Conservation (phyloP, 2,888 invertebrate species). For the Elgonia sp. region DNA sequence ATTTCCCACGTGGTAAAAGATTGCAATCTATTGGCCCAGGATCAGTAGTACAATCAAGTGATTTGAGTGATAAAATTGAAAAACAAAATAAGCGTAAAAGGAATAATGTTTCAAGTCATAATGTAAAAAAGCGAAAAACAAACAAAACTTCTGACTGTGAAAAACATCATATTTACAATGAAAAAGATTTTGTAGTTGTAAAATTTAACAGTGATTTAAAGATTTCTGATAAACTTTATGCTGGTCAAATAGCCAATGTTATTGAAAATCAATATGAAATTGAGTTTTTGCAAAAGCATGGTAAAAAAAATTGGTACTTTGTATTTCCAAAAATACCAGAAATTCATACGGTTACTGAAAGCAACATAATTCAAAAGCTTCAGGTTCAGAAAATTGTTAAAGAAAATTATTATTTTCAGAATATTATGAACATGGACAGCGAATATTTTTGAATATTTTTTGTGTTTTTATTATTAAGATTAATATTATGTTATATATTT, state of each 20-base stretch:
- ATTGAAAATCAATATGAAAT: constrained; percentile 1
- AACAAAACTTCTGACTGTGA: neutral
- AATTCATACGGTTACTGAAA: neutral
- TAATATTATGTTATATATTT: too few species aligned
- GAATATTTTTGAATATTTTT: neutral
- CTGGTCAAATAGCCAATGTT: neutral
- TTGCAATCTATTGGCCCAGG: too few species aligned
- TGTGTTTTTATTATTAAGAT: too few species aligned
- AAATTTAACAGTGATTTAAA: neutral
- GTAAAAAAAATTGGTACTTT: neutral
- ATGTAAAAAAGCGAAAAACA: neutral
- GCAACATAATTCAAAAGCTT: constrained; percentile 1
- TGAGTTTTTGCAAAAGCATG: neutral
- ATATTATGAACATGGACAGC: neutral
- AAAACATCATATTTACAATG: neutral
- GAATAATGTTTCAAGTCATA: neutral
- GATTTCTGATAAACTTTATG: neutral
- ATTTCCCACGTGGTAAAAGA: too few species aligned
- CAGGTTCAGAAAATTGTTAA: neutral
- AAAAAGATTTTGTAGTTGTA: neutral
- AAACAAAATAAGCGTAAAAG: too few species aligned
- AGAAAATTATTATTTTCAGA: neutral
- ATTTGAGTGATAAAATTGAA: too few species aligned
- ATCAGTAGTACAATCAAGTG: too few species aligned
- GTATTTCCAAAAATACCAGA: neutral